A percentile compares a stretch with the other conserved stretches of the same genome.
phyloP scores from a whole-genome alignment of 2,888 invertebrate genomes.

The Drosophila robusta region DNA sequence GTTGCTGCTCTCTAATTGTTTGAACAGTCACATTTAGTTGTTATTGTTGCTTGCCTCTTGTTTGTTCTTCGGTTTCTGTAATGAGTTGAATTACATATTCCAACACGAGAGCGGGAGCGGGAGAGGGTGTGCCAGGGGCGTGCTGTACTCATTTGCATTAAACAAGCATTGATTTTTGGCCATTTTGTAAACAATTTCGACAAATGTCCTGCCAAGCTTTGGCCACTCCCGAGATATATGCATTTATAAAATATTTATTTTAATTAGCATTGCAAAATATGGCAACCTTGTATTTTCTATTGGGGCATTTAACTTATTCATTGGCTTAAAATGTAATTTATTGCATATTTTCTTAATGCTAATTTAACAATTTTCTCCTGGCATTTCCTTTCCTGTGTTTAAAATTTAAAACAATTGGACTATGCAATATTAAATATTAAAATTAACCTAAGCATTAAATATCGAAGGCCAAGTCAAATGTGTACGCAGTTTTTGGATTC shows the following conservation, averaged over 20 bases:
- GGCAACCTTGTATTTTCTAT: neutral
- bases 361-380: slow-evolving; percentile 6
- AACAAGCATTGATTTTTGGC: slow-evolving; percentile 47
- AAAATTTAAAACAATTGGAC: slow-evolving; percentile 6
- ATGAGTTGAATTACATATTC: slow-evolving; percentile 64
- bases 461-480: too few species aligned
- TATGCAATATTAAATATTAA: neutral
- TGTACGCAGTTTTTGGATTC: too few species aligned
- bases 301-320: slow-evolving; percentile 6
- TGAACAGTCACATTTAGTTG: slow-evolving; percentile 17
- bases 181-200: slow-evolving; percentile 20
- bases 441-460: too few species aligned
- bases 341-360: slow-evolving; percentile 5
- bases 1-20: slow-evolving; percentile 26
- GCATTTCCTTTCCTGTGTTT: neutral
- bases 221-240: neutral
- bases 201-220: neutral
- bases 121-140: neutral
- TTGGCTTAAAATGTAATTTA: neutral
- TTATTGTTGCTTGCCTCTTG: slow-evolving; percentile 13
- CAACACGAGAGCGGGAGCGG: slow-evolving; percentile 2
- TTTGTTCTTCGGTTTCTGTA: slow-evolving; percentile 42
- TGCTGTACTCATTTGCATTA: slow-evolving; percentile 44
- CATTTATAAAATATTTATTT: slow-evolving; percentile 32
- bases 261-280: slow-evolving; percentile 17